Evolutionary conservation across 2,113 vertebrate species (phyloP).

Genomic region (Ondatra zibethicus): DNA sequence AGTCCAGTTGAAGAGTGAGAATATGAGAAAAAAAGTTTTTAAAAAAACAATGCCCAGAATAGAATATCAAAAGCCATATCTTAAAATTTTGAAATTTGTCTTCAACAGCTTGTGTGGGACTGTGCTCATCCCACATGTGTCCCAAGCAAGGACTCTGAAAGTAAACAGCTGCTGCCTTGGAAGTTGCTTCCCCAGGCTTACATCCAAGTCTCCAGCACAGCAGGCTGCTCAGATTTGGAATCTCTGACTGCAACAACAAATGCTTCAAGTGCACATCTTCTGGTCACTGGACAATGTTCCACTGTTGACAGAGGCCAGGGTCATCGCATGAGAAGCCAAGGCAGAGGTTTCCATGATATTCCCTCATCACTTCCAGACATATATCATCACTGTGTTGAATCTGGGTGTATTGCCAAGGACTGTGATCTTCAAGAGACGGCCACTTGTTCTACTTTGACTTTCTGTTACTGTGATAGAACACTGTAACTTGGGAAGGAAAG

Average conservation of each 20-base stretch:
- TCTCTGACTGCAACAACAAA: background rate
- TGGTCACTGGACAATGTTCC: conserved; percentile 90
- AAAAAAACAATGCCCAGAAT: background rate
- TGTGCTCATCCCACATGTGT: background rate
- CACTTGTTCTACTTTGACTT: background rate
- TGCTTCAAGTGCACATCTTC: conserved; percentile 96
- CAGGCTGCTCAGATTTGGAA: background rate
- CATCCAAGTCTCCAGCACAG: background rate
- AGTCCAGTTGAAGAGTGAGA: too few relatives aligned
- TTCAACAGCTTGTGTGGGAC: background rate
- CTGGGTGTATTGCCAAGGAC: conserved; percentile 94
- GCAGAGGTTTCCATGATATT: conserved; percentile 87
- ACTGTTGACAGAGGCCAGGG: conserved; percentile 54
- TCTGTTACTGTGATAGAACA: background rate
- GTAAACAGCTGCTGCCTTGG: background rate
- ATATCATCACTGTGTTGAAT: conserved; percentile 95
- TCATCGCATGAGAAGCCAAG: conserved; percentile 83
- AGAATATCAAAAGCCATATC: background rate
- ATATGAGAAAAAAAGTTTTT: too few relatives aligned
- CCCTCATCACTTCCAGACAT: conserved; percentile 87
- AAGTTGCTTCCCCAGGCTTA: background rate
- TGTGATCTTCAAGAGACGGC: conserved; percentile 96
- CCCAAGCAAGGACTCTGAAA: background rate
- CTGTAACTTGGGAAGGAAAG: background rate
- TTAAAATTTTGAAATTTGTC: background rate